Evolutionary conservation across 2,797 vertebrate species (phyloP), one percentile per base, ranked within the genome.

Genomic region (Gastrophryne carolinensis): DNA sequence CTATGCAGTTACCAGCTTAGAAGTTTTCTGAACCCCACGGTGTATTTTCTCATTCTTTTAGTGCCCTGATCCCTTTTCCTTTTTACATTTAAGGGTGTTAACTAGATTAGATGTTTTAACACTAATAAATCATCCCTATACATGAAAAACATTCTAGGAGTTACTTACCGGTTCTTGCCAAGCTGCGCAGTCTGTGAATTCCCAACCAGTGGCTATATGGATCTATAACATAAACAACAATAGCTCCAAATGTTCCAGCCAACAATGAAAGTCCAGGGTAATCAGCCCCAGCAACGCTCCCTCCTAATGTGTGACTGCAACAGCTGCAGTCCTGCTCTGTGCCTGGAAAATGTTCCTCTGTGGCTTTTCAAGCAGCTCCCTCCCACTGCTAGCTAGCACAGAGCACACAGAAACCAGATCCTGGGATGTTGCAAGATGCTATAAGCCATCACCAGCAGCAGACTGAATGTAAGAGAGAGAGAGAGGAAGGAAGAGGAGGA

Each of bases 141-240:
- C 29, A 54, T 29, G n/a, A 32, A 61, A 19, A 32, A 61, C n/a
- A 60, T 49, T 50, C 21, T 17, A 41, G 13, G 24, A n/a, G 30
- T 19, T 77, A 70, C 66, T 77, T 65, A 77, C 74, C n/a, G n/a
- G n/a, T n/a, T n/a, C n/a, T 44, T 64, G 50, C 12, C 32, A 53
- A 63, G 53, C 1, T 19, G 37, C 52, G 19, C 26, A 52, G 19
- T 58, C n/a, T 13, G 19, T 57, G 21, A 26, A 57, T 41, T 50
- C 19, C 41, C 56, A 62, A 2, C 26, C 41, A 47, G 56, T 23
- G 19, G 62, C 65, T 66, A 47, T 68, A 69, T 53, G 34, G 39
- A 17, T 62, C 19, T 56, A 54, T 9, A 34, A 44, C 19, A 72
- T 35, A 70, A 58, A 41, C 32, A 58, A 49, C 26, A 60, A 71